These are phyloP conservation scores for Zaprionus lineosus DNA, from an alignment of 2,888 invertebrate genomes.

Conservation along the genomic window DNA sequence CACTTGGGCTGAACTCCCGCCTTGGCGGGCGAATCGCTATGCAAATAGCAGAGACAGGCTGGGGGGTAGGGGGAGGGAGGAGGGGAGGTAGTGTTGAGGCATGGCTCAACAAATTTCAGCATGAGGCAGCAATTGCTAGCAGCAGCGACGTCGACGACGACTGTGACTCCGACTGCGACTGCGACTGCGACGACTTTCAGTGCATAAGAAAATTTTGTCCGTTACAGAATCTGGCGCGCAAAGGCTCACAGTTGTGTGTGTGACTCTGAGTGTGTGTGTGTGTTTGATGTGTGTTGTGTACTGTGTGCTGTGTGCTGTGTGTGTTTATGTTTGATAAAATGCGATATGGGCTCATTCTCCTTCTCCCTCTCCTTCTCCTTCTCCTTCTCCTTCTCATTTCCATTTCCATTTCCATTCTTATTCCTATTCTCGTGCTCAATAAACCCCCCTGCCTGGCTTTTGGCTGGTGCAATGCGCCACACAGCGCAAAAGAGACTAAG, in stretches of 20 bases:
- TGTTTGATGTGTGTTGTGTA: slow-evolving; percentile 12
- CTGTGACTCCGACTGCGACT: slow-evolving; percentile 8
- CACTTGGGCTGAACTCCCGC: slow-evolving; percentile 30
- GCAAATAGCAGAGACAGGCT: slow-evolving; percentile 33
- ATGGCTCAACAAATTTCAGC: slow-evolving; percentile 52
- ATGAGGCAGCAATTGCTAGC: slow-evolving; percentile 39
- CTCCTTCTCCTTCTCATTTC: slow-evolving; percentile 26
- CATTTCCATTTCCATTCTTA: slow-evolving; percentile 37
- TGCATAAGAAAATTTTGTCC: slow-evolving; percentile 73
- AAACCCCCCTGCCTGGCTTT: slow-evolving; percentile 49
- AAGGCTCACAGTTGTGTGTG: slow-evolving; percentile 28
- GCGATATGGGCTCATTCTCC: slow-evolving; percentile 77
- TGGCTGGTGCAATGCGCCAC: slow-evolving; percentile 47
- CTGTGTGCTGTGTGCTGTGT: slow-evolving; percentile 46
- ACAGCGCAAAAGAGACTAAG: slow-evolving; percentile 1
- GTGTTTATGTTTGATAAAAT: slow-evolving; percentile 76
- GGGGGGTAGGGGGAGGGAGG: background rate
- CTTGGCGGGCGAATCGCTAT: slow-evolving; percentile 48
- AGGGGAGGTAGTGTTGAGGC: slow-evolving; percentile 12
- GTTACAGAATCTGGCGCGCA: slow-evolving; percentile 74
- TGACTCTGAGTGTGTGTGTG: slow-evolving; percentile 26
- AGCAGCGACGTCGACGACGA: slow-evolving; percentile 6
- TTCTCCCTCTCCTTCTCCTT: slow-evolving; percentile 29
- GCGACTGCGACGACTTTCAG: slow-evolving; percentile 32
- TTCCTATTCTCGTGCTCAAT: slow-evolving; percentile 50